phyloP scores from a whole-genome alignment of 2,797 vertebrate genomes.

The Ara ararauna region DNA sequence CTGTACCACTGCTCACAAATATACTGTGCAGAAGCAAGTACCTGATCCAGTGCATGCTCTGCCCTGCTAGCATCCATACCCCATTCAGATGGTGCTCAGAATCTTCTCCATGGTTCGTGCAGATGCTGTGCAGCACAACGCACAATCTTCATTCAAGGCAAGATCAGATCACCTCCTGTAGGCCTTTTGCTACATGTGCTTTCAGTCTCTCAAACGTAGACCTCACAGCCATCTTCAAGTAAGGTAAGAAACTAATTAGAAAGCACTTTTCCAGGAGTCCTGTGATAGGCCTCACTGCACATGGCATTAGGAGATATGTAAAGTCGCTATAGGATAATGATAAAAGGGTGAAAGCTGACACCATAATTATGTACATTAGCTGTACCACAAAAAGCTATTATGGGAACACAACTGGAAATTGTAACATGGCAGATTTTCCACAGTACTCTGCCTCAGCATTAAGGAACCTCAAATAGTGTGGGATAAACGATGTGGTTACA shows the following conservation, averaged over 20 bases:
- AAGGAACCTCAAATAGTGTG: background rate
- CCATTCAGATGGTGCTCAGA: background rate
- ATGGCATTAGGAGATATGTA: background rate
- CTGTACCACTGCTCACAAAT: background rate
- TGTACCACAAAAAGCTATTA: background rate
- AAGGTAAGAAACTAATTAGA: background rate
- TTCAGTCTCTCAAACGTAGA: background rate
- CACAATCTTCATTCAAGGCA: background rate
- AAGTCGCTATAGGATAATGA: background rate
- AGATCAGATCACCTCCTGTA: background rate
- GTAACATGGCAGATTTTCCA: background rate
- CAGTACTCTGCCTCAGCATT: background rate
- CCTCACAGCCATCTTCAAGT: background rate
- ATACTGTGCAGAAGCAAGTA: background rate
- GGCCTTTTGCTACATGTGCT: background rate
- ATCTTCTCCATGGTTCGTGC: background rate
- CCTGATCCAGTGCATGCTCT: background rate
- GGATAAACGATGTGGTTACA: background rate
- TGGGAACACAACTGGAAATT: background rate
- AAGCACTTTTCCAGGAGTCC: background rate
- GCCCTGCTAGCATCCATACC: accelerated
- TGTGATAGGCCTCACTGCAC: background rate
- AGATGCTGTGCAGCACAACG: background rate
- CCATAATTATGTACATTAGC: background rate
- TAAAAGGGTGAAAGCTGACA: background rate